Evolutionary conservation across 2,888 invertebrate species (phyloP), one percentile per base, ranked within the genome.

Genomic region (Drosophila meridiana): DNA sequence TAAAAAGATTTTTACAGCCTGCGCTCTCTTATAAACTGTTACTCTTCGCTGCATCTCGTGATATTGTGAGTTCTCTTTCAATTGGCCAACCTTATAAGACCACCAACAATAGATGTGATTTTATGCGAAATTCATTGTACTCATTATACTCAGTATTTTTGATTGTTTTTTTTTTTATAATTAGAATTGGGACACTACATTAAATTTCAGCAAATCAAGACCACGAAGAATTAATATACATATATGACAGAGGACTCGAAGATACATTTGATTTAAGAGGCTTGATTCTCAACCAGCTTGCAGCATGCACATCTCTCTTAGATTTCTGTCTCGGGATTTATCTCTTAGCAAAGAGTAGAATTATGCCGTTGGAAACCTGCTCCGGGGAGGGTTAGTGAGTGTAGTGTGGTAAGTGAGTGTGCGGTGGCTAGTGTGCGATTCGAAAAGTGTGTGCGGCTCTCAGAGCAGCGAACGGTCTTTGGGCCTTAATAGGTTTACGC

Each of bases 381-480:
- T 79, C 67, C 80, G 73, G 80, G 78, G 78, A 76, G 78, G 80
- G 79, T 78, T 79, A 74, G 70, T 60, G 65, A 34, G 60, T 78
- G 47, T 20, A 66, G 42, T 65, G 57, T 43, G 36, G 52, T 11
- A 11, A 42, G 42, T 38, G 4, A 11, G 4, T 38, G 4, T 64
- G 57, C 63, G 42, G n/a, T 32, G 50, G 1, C 3, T 34, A 20
- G 50, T 52, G 32, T 52, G 32, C 3, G n/a, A 9, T 40, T 42
- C 55, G 20, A 58, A 76, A 65, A 65, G 50, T 50, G 42, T 52
- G 56, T 67, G 59, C 34, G 32, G 8, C 8, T n/a, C 32, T n/a
- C 32, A 32, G 30, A 50, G 42, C 69, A 30, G 45, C 58, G 36
- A 61, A 42, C 64, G 20, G 50, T 55, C 60, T 65, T 65, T 45